These are phyloP conservation scores for Sweltsa coloradensis DNA, from an alignment of 1,140 invertebrate genomes.

Conservation along the genomic window DNA sequence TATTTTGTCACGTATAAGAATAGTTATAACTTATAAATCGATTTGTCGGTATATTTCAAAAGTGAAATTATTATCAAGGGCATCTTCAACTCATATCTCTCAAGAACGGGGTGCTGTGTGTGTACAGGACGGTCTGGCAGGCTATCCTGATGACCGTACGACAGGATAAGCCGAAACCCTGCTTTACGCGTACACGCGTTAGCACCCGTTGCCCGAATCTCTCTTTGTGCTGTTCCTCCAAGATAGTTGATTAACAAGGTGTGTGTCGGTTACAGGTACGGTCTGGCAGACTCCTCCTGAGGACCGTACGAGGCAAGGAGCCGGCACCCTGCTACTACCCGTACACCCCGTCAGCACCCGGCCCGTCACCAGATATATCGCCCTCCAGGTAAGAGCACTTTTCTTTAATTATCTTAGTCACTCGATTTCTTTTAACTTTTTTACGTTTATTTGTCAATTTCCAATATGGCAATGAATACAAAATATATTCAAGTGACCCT, in stretches of 20 bases:
- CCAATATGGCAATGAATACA: constrained; percentile 6
- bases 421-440: background rate
- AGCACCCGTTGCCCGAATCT: constrained; percentile 60
- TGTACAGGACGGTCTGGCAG: constrained; percentile 28
- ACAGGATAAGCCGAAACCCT: constrained; percentile 34
- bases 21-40: too few species aligned
- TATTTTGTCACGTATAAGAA: too few species aligned
- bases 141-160: constrained; percentile 32
- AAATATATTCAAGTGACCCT: background rate
- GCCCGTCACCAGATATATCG: constrained; percentile 39
- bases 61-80: too few species aligned
- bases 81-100: too few species aligned
- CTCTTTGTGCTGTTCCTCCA: too few species aligned
- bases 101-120: too few species aligned
- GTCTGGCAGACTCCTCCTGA: constrained; percentile 32
- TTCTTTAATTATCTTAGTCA: constrained; percentile 5
- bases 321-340: constrained; percentile 44
- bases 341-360: constrained; percentile 34
- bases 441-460: background rate
- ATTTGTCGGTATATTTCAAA: too few species aligned
- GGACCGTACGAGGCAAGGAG: constrained; percentile 33
- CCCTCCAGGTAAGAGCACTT: constrained; percentile 42
- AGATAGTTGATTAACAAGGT: too few species aligned
- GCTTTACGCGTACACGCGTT: constrained; percentile 57
- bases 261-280: constrained; percentile 28